phyloP scores from a whole-genome alignment of 2,113 vertebrate species.

The Sterrhoptilus dennistouni region DNA sequence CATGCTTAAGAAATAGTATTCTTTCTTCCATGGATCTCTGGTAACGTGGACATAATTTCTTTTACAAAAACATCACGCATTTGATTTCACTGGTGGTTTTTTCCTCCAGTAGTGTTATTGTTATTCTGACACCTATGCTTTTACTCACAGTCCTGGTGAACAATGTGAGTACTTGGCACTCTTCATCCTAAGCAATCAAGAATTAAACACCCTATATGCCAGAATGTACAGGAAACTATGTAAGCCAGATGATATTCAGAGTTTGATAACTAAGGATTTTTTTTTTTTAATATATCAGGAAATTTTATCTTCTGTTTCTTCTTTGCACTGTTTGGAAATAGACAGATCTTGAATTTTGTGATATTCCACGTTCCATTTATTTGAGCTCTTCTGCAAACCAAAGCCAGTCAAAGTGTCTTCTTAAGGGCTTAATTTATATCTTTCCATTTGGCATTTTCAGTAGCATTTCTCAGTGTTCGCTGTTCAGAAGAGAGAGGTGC shows the following conservation, averaged over 20 bases:
- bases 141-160: not conserved
- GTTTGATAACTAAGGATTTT: not conserved
- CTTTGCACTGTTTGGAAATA: not conserved
- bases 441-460: not conserved
- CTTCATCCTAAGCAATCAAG: not conserved
- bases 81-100: not conserved
- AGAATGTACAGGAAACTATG: not conserved
- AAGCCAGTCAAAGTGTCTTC: not conserved
- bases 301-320: not conserved
- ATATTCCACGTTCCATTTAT: not conserved
- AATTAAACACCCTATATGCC: not conserved
- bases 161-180: rapidly evolving
- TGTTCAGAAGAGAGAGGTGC: not conserved
- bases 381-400: not conserved
- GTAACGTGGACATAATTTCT: not conserved
- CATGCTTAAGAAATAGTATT: not conserved
- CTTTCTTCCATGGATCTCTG: not conserved
- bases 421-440: not conserved
- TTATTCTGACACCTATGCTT: rapidly evolving
- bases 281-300: not conserved
- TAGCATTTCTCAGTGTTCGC: not conserved
- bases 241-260: not conserved
- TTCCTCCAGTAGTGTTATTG: not conserved
- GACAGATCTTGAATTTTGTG: not conserved
- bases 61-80: not conserved